phyloP scores from a whole-genome alignment of 2,888 invertebrate species.

The Habrosyne pyritoides region DNA sequence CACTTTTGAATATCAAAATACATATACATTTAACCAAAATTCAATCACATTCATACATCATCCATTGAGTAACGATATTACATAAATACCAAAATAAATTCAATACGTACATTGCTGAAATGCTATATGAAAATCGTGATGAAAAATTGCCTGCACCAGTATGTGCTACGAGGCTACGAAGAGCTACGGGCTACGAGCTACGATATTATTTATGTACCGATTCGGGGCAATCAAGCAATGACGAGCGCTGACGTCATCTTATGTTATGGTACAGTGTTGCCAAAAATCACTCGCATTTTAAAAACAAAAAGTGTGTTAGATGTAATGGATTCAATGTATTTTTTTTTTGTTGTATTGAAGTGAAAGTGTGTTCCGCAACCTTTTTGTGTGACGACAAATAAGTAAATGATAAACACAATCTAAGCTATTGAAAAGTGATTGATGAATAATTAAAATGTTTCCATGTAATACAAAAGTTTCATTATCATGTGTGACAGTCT shows the following conservation, averaged over 20 bases:
- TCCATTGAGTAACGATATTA: not conserved
- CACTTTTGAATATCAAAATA: not conserved
- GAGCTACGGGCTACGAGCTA: slow-evolving; percentile 31
- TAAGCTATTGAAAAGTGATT: no score
- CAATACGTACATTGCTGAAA: not conserved
- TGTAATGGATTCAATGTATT: no score
- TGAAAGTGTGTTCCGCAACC: no score
- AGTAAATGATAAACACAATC: no score
- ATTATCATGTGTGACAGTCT: no score
- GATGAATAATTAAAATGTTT: no score
- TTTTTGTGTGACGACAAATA: no score
- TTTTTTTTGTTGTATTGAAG: no score
- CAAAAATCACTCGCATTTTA: no score
- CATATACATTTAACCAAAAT: not conserved
- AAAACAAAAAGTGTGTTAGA: no score
- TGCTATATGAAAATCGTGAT: slow-evolving; percentile 12
- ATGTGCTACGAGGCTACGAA: slow-evolving; percentile 15
- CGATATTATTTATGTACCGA: slow-evolving; percentile 41
- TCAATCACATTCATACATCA: not conserved
- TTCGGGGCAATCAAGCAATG: slow-evolving; percentile 4
- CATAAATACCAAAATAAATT: not conserved
- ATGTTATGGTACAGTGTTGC: no score
- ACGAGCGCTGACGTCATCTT: not conserved
- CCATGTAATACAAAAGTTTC: no score
- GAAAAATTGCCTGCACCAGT: slow-evolving; percentile 20